These are phyloP conservation scores for Bombus confusus DNA, from an alignment of 1,140 invertebrate species.

Conservation along the genomic window DNA sequence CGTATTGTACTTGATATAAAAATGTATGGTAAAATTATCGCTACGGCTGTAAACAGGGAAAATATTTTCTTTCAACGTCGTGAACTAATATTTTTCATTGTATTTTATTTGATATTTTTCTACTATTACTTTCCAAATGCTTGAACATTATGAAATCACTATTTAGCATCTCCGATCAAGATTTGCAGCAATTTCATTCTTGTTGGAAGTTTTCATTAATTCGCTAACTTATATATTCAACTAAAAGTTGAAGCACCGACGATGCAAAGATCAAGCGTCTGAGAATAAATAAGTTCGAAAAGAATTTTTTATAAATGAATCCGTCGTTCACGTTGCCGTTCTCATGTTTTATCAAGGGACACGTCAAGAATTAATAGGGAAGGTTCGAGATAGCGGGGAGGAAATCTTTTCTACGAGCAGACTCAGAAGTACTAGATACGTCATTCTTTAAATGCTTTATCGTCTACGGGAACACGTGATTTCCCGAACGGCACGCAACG, in stretches of 20 bases:
- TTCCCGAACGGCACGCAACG: constrained; percentile 44
- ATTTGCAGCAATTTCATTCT: neutral
- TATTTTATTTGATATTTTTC: too few relatives aligned
- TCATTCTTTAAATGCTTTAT: constrained; percentile 48
- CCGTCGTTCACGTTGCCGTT: neutral
- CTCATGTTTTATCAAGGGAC: neutral
- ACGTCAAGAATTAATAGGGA: neutral
- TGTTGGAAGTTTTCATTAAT: neutral
- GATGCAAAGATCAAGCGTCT: neutral
- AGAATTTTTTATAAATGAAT: neutral
- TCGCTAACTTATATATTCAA: neutral
- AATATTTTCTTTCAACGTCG: too few relatives aligned
- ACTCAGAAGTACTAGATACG: neutral
- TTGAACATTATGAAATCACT: too few relatives aligned
- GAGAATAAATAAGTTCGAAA: neutral
- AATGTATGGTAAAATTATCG: neutral
- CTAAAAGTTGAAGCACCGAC: too few relatives aligned
- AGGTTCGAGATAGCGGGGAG: neutral
- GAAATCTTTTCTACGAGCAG: constrained; percentile 1
- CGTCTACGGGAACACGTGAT: constrained; percentile 18
- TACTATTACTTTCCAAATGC: too few relatives aligned
- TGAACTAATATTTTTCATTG: too few relatives aligned
- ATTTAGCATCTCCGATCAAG: too few relatives aligned
- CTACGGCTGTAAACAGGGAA: neutral
- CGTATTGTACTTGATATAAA: neutral